phyloP scores from a whole-genome alignment of 2,113 vertebrate species.

The Scatophagus argus region DNA sequence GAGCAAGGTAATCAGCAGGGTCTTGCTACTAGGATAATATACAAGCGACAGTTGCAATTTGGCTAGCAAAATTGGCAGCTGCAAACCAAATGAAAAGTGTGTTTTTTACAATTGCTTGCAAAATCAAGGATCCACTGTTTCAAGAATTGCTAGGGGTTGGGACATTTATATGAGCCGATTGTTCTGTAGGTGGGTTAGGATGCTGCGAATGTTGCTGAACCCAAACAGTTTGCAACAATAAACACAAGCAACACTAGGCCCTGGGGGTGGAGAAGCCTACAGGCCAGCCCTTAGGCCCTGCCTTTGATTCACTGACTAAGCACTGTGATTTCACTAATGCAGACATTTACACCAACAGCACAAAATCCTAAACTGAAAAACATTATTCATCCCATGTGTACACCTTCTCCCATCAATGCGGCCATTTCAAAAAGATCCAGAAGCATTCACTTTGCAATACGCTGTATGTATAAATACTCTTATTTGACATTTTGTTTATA shows the following conservation, averaged over 20 bases:
- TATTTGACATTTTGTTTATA: conserved; percentile 14
- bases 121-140: conserved; percentile 6
- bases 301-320: conserved; percentile 52
- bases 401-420: background rate
- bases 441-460: background rate
- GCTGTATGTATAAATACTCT: conserved; percentile 13
- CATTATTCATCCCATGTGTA: conserved; percentile 6
- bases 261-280: conserved; percentile 33
- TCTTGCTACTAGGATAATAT: background rate
- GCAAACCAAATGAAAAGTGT: background rate
- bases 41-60: background rate
- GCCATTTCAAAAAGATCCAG: background rate
- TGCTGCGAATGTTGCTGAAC: conserved; percentile 13
- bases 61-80: background rate
- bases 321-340: conserved; percentile 60
- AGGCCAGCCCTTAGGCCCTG: conserved; percentile 60
- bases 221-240: conserved; percentile 35
- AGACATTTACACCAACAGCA: conserved; percentile 44
- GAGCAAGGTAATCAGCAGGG: background rate
- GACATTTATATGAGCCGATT: conserved; percentile 3
- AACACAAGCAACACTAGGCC: conserved; percentile 38
- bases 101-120: background rate
- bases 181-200: conserved; percentile 30
- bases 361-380: conserved; percentile 30
- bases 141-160: background rate